phyloP scores from a whole-genome alignment of 2,113 vertebrate species.

The Sigmodon hispidus region DNA sequence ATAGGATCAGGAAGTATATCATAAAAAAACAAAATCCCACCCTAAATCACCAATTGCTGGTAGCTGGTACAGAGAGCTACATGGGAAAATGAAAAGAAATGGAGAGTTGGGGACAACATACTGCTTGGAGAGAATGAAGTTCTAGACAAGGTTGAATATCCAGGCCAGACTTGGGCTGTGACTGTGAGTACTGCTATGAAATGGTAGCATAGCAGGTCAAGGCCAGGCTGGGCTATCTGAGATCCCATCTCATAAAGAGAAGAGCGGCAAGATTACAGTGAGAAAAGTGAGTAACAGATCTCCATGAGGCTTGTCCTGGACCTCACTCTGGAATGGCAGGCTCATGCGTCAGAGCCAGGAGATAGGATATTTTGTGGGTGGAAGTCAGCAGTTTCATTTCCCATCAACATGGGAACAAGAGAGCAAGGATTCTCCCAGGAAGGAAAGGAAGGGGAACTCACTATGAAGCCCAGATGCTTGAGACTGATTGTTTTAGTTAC shows the following conservation, averaged over 20 bases:
- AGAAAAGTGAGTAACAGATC: not conserved
- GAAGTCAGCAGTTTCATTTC: not conserved
- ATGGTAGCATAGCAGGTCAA: too few species aligned
- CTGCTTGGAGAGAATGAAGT: not conserved
- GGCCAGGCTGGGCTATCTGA: not conserved
- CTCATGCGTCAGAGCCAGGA: not conserved
- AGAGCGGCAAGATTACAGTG: not conserved
- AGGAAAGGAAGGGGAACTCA: not conserved
- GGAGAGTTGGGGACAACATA: not conserved
- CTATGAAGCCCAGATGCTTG: not conserved
- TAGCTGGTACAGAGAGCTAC: not conserved
- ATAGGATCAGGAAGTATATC: not conserved
- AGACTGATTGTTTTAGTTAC: not conserved
- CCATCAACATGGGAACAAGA: accelerated
- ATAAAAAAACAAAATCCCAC: not conserved
- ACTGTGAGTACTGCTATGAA: not conserved
- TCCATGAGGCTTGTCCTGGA: not conserved
- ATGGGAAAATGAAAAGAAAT: not conserved
- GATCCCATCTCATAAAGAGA: not conserved
- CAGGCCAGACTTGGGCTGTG: not conserved
- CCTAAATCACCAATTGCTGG: not conserved
- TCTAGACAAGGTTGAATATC: not conserved
- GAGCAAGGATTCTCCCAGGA: not conserved
- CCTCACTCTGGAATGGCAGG: not conserved
- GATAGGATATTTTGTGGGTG: not conserved